Conservation (phyloP, 2,797 vertebrate species). For the Falco naumanni region DNA sequence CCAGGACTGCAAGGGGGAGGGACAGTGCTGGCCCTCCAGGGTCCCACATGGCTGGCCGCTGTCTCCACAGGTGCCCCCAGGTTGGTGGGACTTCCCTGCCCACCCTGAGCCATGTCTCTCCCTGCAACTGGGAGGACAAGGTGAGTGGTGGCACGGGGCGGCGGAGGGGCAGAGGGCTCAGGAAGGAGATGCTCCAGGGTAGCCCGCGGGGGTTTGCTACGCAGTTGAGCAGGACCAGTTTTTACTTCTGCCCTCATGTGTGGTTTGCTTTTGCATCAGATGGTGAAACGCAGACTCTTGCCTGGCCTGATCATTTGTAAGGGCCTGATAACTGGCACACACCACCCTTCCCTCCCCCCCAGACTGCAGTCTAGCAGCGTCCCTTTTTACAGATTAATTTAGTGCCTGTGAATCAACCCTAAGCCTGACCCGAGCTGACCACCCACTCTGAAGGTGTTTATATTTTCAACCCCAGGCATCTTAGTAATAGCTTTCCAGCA, state of each 20-base stretch:
- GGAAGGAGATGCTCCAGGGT: neutral
- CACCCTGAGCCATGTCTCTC: neutral
- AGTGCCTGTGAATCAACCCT: slow-evolving; percentile 18
- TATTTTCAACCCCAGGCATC: slow-evolving; percentile 27
- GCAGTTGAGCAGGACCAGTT: neutral
- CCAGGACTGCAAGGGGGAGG: neutral
- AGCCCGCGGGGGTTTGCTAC: neutral
- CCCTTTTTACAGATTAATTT: slow-evolving; percentile 46
- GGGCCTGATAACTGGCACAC: neutral
- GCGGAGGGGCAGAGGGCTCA: fast-evolving
- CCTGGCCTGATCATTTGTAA: neutral
- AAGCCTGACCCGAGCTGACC: slow-evolving; percentile 26
- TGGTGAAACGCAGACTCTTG: neutral
- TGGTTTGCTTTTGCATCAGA: neutral
- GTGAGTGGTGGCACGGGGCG: fast-evolving
- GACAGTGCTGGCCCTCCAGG: neutral
- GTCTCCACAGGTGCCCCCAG: neutral
- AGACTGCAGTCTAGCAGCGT: neutral
- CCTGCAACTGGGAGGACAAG: neutral
- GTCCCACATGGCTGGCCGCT: fast-evolving
- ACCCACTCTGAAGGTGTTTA: slow-evolving; percentile 48
- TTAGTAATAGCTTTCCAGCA: neutral
- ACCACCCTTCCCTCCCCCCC: neutral
- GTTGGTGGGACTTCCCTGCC: neutral
- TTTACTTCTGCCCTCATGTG: neutral